A percentile compares a stretch with the other conserved stretches of the same genome.
phyloP scores from a whole-genome alignment of 2,888 invertebrate species.

The Siphlonurus alternatus region DNA sequence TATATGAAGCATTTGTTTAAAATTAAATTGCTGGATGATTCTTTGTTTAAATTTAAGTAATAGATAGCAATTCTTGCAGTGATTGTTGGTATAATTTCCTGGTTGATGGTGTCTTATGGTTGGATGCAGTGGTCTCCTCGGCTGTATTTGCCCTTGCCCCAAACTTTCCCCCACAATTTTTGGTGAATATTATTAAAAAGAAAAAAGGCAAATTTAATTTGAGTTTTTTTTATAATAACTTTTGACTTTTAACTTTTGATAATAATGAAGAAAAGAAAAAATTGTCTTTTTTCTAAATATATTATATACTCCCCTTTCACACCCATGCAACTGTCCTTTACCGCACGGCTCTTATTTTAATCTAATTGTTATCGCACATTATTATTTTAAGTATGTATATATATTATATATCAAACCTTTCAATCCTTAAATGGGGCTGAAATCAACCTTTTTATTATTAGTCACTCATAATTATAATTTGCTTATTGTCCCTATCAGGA shows the following conservation, averaged over 20 bases:
- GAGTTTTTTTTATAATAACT: background rate
- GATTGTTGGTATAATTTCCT: background rate
- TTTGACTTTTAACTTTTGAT: background rate
- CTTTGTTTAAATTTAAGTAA: too few species aligned
- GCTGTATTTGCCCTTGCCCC: background rate
- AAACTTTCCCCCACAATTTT: background rate
- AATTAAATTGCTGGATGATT: too few species aligned
- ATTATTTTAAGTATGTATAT: background rate
- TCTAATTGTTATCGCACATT: background rate
- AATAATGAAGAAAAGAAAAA: too few species aligned
- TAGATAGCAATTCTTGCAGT: background rate
- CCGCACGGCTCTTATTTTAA: background rate
- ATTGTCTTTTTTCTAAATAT: background rate
- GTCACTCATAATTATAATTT: background rate
- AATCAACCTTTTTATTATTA: background rate
- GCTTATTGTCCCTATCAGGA: background rate
- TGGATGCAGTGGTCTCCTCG: background rate
- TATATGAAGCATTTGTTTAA: too few species aligned
- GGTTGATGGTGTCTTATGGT: background rate
- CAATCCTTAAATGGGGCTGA: background rate
- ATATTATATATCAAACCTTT: background rate
- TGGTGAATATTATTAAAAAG: background rate
- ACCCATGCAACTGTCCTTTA: background rate
- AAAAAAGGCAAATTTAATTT: background rate
- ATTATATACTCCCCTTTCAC: background rate